Percentiles rank a stretch among this genome's conserved stretches.
These are phyloP conservation scores for Mormyrus iriodes DNA, from an alignment of 2,113 vertebrate species.

Conservation along the genomic window DNA sequence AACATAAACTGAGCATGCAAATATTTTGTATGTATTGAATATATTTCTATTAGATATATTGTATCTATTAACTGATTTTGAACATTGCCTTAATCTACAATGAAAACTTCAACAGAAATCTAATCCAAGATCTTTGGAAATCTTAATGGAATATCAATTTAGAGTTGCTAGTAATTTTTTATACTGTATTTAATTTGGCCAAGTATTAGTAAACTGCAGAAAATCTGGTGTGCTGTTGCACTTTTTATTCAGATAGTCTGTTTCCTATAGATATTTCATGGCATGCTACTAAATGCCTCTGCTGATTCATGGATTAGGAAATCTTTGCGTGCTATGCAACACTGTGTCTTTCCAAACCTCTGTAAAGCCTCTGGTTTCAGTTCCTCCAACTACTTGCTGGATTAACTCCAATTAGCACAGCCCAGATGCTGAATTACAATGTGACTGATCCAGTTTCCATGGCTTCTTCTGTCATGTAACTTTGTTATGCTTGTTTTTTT, in stretches of 20 bases:
- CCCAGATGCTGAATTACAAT: not conserved
- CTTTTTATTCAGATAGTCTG: not conserved
- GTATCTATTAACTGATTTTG: not conserved
- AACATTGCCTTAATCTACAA: not conserved
- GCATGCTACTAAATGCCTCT: not conserved
- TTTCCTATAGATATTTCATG: conserved; percentile 22
- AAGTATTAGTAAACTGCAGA: not conserved
- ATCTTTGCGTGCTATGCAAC: not conserved
- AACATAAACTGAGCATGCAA: conserved; percentile 5
- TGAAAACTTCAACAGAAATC: not conserved
- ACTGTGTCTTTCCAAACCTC: not conserved
- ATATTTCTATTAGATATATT: too few relatives aligned
- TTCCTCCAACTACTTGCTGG: not conserved
- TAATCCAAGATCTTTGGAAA: not conserved
- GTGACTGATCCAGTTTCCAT: not conserved
- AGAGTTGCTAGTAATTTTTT: not conserved
- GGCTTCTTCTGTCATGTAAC: not conserved
- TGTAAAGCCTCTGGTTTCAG: not conserved
- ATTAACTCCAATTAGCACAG: not conserved
- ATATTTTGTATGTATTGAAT: not conserved
- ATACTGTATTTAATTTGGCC: not conserved
- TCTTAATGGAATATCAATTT: not conserved
- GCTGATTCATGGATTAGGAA: not conserved
- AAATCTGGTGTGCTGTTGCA: not conserved
- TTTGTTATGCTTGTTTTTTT: not conserved